Conservation (phyloP, 37 sponge, comb jelly and placozoan genomes). For the Aphrocallistes beatrix region DNA sequence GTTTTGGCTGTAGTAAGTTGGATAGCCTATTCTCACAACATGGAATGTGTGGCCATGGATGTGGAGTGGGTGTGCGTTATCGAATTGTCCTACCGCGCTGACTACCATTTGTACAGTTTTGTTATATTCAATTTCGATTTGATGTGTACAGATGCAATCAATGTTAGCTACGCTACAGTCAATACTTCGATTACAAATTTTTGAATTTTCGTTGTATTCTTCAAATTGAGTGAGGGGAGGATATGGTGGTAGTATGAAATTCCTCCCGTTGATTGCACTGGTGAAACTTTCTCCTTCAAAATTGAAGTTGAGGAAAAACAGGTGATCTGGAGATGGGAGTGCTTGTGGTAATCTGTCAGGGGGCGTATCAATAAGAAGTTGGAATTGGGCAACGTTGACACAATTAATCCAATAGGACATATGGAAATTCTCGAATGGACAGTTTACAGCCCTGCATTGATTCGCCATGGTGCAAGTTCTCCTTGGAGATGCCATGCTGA, state of each 20-base stretch:
- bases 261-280: slow-evolving; percentile 56
- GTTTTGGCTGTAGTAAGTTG: slow-evolving; percentile 25
- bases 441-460: slow-evolving; percentile 53
- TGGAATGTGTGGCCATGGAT: slow-evolving; percentile 56
- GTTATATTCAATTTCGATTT: neutral
- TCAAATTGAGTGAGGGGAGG: neutral
- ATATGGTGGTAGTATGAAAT: slow-evolving; percentile 38
- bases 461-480: neutral
- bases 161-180: neutral
- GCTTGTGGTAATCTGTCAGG: neutral
- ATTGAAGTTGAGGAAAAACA: slow-evolving; percentile 55
- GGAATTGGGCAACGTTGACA: slow-evolving; percentile 27
- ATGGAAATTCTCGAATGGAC: slow-evolving; percentile 44
- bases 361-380: neutral
- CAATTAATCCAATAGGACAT: slow-evolving; percentile 33
- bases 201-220: neutral
- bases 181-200: neutral
- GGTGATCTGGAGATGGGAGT: neutral
- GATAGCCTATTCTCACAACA: slow-evolving; percentile 50
- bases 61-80: slow-evolving; percentile 53
- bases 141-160: slow-evolving; percentile 20
- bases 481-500: neutral
- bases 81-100: neutral
- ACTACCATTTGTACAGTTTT: slow-evolving; percentile 27
- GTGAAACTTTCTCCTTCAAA: slow-evolving; percentile 44